Base-by-base conservation (phyloP, 1,140 invertebrate species). In the Papilio aristodemus region DNA sequence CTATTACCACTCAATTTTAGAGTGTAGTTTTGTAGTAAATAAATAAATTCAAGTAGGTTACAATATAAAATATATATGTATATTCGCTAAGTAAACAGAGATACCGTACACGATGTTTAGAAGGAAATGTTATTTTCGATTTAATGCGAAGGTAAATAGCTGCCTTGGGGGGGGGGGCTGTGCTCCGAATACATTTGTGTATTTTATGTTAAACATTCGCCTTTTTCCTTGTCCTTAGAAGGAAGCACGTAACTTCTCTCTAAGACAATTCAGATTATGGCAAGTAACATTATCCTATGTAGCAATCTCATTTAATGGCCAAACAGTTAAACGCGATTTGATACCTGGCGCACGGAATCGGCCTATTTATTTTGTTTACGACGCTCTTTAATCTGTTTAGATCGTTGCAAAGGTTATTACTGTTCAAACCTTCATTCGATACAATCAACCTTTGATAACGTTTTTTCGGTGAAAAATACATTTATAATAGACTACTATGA, bases 321-420 rank as follows among this genome's bases (percentile, higher is more conserved):
- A 63, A 59, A 59, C 64, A 62, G 19, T 68, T 64, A 70, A 73
- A 59, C 59, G 68, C 66, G 69, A 58, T 73, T 73, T 73, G 69
- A 73, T 73, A 64, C 69, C 62, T 66, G 69, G 68, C 74, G 73
- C 68, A 71, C 69, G 46, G 22, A 69, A 67, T 37, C 32, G 50
- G 71, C 67, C 71, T 69, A 73, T 76, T 76, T 69, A 64, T 68
- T 69, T 76, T 76, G 73, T 76, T 76, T 71, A 73, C 69, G 71
- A 71, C 62, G 46, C 46, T 64, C 64, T 68, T 73, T 73, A 73
- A 73, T 66, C 71, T 73, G 74, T 71, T 76, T 67, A 59, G 69
- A 72, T 54, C 43, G 57, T 27, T 68, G 36, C 67, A 50, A 38
- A 67, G 36, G 67, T 73, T 70, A 73, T 76, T 71, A 76, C 66